These are phyloP conservation scores for Hyalella azteca DNA, from an alignment of 2,888 invertebrate genomes.

Conservation along the genomic window DNA sequence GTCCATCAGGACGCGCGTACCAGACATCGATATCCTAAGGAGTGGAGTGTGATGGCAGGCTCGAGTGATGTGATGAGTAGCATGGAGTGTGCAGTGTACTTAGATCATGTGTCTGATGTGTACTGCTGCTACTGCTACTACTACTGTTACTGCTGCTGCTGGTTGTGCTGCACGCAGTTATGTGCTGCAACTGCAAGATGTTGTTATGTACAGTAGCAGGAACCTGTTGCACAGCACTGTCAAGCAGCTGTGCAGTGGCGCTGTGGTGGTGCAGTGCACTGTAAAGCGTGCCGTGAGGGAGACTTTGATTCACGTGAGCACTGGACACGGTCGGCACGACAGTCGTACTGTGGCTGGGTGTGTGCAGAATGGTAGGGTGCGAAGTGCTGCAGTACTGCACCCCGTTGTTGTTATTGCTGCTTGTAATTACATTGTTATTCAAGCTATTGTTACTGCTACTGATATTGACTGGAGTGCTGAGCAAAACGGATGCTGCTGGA, in stretches of 20 bases:
- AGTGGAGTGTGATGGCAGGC: slow-evolving; percentile 27
- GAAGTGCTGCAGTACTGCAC: background rate
- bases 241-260: background rate
- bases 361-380: slow-evolving; percentile 19
- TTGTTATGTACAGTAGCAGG: background rate
- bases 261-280: slow-evolving; percentile 1
- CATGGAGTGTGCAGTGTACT: slow-evolving; percentile 15
- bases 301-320: background rate
- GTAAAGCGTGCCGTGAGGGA: background rate
- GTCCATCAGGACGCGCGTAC: too few species aligned
- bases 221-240: slow-evolving; percentile 1
- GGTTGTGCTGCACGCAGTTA: background rate
- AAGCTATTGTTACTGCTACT: background rate
- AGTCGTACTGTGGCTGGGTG: slow-evolving; percentile 3
- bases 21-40: too few species aligned
- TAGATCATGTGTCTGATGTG: background rate
- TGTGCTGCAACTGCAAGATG: slow-evolving; percentile 18
- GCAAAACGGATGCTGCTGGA: background rate
- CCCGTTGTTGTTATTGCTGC: background rate
- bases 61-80: slow-evolving; percentile 21
- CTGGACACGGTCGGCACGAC: background rate
- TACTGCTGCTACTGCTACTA: background rate
- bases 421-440: too few species aligned
- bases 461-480: background rate
- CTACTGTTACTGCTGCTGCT: background rate